These are phyloP conservation scores for Nephila pilipes DNA, from an alignment of 1,140 invertebrate genomes.

Conservation along the genomic window DNA sequence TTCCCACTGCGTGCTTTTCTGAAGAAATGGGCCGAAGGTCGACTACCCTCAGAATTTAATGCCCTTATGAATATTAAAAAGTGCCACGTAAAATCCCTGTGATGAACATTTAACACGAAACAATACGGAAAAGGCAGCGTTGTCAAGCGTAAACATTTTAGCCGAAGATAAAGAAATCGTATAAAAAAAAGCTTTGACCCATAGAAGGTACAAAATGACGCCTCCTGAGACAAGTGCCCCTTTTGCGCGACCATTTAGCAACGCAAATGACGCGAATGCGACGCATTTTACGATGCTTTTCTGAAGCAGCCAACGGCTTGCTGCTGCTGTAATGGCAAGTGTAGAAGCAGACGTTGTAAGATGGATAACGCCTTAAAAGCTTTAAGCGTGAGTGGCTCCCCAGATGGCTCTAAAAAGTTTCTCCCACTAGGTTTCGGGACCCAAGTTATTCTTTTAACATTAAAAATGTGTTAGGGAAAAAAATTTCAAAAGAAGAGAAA, in stretches of 20 bases:
- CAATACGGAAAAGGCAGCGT: neutral
- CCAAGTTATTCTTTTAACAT: conserved; percentile 45
- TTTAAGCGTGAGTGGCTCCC: conserved; percentile 44
- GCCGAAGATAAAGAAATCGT: conserved; percentile 20
- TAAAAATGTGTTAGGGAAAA: conserved; percentile 31
- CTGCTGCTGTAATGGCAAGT: conserved; percentile 9
- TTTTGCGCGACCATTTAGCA: conserved; percentile 32
- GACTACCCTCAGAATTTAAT: conserved; percentile 21
- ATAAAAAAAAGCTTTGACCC: conserved; percentile 21
- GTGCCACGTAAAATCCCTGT: conserved; percentile 40
- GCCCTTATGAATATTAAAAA: conserved; percentile 43
- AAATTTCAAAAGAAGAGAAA: neutral
- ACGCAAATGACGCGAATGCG: conserved; percentile 40
- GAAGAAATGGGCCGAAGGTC: neutral
- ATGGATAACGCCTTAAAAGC: conserved; percentile 55
- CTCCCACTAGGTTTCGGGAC: neutral
- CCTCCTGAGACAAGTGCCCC: neutral
- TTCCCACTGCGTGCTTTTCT: neutral
- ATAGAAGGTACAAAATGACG: neutral
- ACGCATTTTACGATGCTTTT: conserved; percentile 40
- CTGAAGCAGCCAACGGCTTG: neutral
- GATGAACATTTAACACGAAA: conserved; percentile 38
- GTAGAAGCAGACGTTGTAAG: neutral
- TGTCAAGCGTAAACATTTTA: conserved; percentile 33
- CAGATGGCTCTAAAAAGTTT: conserved; percentile 27